A percentile compares a stretch with the other conserved stretches of the same genome.
phyloP scores from a whole-genome alignment of 2,797 vertebrate genomes.

The Acipenser oxyrinchus region DNA sequence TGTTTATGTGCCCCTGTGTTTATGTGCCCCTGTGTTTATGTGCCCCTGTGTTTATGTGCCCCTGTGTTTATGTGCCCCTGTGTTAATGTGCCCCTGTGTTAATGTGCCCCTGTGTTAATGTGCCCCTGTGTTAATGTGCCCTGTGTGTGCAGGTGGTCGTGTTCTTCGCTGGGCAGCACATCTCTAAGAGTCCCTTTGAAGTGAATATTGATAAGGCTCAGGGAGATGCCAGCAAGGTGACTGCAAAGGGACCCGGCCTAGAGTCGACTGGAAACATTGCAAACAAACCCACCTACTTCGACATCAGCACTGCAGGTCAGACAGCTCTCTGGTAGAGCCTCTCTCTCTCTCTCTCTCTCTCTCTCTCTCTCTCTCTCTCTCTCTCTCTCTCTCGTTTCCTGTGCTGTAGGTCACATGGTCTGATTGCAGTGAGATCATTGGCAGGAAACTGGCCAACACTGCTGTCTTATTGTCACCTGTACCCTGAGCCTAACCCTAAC shows the following conservation, averaged over 20 bases:
- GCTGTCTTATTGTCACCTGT: not conserved
- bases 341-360: not conserved
- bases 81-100: not conserved
- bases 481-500: not conserved
- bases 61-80: too few species aligned
- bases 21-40: not conserved
- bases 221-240: slow-evolving; percentile 89
- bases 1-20: too few species aligned
- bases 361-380: too few species aligned
- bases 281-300: slow-evolving; percentile 86
- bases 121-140: too few species aligned
- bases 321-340: not conserved
- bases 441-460: too few species aligned
- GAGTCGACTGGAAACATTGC: slow-evolving; percentile 80
- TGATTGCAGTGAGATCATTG: too few species aligned
- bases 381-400: too few species aligned
- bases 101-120: not conserved
- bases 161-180: slow-evolving; percentile 89
- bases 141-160: slow-evolving; percentile 71
- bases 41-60: too few species aligned
- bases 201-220: slow-evolving; percentile 87
- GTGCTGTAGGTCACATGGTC: too few species aligned
- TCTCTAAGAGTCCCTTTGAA: slow-evolving; percentile 92
- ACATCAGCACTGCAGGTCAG: slow-evolving; percentile 91
- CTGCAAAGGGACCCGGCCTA: slow-evolving; percentile 79